phyloP scores from a whole-genome alignment of 2,888 invertebrate genomes.

The Bugulina stolonifera region DNA sequence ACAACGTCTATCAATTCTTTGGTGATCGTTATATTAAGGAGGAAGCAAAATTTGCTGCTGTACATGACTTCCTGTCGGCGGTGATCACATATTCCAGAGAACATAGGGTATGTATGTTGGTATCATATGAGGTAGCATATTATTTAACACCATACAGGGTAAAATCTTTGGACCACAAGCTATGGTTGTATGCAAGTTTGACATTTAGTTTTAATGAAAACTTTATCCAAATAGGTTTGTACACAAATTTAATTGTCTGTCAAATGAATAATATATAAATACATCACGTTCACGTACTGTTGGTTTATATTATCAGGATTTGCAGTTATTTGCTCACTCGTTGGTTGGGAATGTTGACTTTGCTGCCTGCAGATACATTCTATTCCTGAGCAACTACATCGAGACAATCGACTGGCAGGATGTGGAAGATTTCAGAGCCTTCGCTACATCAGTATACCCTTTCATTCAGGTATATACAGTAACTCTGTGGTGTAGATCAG shows the following conservation, averaged over 20 bases:
- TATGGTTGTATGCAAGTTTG: not conserved
- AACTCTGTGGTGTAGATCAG: not conserved
- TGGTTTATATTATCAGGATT: conserved; percentile 35
- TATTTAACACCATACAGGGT: too few species aligned
- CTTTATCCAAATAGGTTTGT: too few species aligned
- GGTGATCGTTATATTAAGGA: conserved; percentile 41
- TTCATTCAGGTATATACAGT: conserved; percentile 39
- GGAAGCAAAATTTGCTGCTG: conserved; percentile 41
- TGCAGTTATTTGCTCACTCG: conserved; percentile 44
- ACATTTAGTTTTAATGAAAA: not conserved
- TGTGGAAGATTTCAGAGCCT: conserved; percentile 47
- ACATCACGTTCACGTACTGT: too few species aligned
- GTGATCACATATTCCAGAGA: conserved; percentile 35
- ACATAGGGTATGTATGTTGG: conserved; percentile 27
- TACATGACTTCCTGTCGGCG: conserved; percentile 44
- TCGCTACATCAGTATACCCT: conserved; percentile 45
- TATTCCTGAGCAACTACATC: conserved; percentile 47
- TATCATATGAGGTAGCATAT: too few species aligned
- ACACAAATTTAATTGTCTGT: too few species aligned
- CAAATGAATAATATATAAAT: too few species aligned
- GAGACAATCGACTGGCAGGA: conserved; percentile 43
- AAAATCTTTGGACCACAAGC: too few species aligned
- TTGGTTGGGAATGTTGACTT: conserved; percentile 49
- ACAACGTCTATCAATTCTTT: conserved; percentile 45
- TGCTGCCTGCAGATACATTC: conserved; percentile 44